Evolutionary conservation across 2,113 vertebrate species (phyloP), one percentile per base, ranked within the genome.

Genomic region (Stigmatopora nigra): DNA sequence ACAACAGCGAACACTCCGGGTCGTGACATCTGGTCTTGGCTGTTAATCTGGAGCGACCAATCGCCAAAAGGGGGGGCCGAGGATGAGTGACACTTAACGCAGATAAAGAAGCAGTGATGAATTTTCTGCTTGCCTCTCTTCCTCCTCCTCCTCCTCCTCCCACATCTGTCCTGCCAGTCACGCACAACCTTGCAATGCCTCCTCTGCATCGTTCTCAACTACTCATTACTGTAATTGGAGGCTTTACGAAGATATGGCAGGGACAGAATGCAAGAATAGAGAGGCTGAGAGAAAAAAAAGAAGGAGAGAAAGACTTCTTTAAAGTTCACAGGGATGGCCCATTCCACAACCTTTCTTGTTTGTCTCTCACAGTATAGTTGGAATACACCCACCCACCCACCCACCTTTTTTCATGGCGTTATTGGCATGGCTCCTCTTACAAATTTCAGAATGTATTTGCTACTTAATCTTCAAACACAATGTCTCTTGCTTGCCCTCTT

Each of bases 141-240:
- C n/a, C n/a, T n/a, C n/a, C n/a, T n/a, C n/a, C n/a, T n/a, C n/a
- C n/a, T 14, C 68, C 67, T 57, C 35, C 63, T 20, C 22, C 76
- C 38, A 36, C 25, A 71, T 79, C 77, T 68, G 67, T 72, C 62
- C 83, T 75, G 64, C 78, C 65, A 73, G 75, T 82, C 87, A 82
- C 68, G 68, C 77, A 78, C 72, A 73, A 60, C 78, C 78, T 79
- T 73, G 64, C 73, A 71, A 64, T 70, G 65, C 64, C 68, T 62
- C 57, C 67, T 64, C 67, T 66, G 72, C 73, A 79, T 71, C 63
- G 17, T 65, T 70, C 78, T 78, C 69, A 87, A 86, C 87, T 82
- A 69, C 84, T 88, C 85, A 89, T 89, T 89, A 87, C 81, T 72
- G 76, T 88, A 88, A 87, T 88, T 88, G 84, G 84, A 78, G 84